Percentiles rank a stretch among this genome's conserved stretches.
Conservation (phyloP, 2,113 vertebrate genomes). For the Todiramphus saurophagus region DNA sequence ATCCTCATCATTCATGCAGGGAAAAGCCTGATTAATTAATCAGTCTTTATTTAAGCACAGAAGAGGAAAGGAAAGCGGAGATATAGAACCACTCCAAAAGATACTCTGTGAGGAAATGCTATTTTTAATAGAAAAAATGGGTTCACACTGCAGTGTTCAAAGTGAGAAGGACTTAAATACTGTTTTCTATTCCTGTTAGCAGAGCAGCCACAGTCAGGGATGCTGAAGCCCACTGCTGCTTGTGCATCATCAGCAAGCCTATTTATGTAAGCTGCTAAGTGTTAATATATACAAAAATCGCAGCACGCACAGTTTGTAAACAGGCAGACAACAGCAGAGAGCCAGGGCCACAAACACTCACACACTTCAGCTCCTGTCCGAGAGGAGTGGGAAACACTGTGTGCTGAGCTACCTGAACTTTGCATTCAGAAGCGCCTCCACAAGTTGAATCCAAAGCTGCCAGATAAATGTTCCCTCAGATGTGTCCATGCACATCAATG, state of each 20-base stretch:
- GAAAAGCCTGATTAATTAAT: slow-evolving; percentile 22
- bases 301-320: not conserved
- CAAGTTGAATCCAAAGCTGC: not conserved
- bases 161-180: slow-evolving; percentile 8
- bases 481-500: too few relatives aligned
- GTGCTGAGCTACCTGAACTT: not conserved
- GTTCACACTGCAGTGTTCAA: not conserved
- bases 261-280: not conserved
- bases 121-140: not conserved
- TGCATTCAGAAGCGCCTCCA: not conserved
- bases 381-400: rapidly evolving
- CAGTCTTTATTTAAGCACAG: not conserved
- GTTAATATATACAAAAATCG: not conserved
- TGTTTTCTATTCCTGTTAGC: not conserved
- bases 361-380: not conserved
- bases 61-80: not conserved
- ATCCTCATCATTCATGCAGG: not conserved
- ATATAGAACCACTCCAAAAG: not conserved
- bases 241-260: not conserved
- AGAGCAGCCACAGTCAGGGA: not conserved
- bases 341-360: not conserved
- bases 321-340: not conserved
- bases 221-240: not conserved
- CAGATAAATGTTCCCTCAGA: slow-evolving; percentile 6
- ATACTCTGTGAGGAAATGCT: not conserved